A percentile compares a stretch with the other conserved stretches of the same genome.
These are phyloP conservation scores for Megaleporinus macrocephalus DNA, from an alignment of 2,113 vertebrate species.

Conservation along the genomic window DNA sequence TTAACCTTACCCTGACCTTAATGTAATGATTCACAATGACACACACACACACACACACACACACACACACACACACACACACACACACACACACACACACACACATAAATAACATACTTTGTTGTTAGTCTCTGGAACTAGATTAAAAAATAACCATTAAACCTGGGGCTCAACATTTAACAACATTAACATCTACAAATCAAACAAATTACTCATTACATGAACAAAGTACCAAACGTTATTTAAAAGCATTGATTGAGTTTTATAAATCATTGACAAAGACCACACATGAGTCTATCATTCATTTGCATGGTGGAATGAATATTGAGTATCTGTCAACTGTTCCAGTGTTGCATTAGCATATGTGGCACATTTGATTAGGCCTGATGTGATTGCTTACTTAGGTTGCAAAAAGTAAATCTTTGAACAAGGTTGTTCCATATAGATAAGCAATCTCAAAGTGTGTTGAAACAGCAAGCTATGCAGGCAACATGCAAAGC, in stretches of 20 bases:
- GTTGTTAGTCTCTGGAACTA: too few species aligned
- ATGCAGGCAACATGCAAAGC: constrained; percentile 42
- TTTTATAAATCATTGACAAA: constrained; percentile 54
- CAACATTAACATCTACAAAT: neutral
- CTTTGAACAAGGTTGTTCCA: constrained; percentile 50
- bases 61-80: neutral
- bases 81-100: neutral
- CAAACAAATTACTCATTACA: constrained; percentile 12
- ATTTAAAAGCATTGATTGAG: constrained; percentile 56
- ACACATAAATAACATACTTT: too few species aligned
- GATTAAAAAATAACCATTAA: neutral
- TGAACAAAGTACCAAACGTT: constrained; percentile 36
- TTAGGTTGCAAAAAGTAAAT: constrained; percentile 57
- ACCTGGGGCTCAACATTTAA: neutral
- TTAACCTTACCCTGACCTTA: too few species aligned
- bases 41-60: too few species aligned
- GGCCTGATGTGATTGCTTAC: constrained; percentile 55
- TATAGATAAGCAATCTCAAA: constrained; percentile 46
- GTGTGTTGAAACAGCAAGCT: constrained; percentile 45
- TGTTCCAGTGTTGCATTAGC: constrained; percentile 58
- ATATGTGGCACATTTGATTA: constrained; percentile 62
- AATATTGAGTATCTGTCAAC: constrained; percentile 65
- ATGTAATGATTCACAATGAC: too few species aligned
- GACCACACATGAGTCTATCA: constrained; percentile 57
- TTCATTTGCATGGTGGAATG: constrained; percentile 58